A percentile compares a stretch with the other conserved stretches of the same genome.
These are phyloP conservation scores for Sinotaia quadrata DNA, from an alignment of 2,888 invertebrate genomes.

Conservation along the genomic window DNA sequence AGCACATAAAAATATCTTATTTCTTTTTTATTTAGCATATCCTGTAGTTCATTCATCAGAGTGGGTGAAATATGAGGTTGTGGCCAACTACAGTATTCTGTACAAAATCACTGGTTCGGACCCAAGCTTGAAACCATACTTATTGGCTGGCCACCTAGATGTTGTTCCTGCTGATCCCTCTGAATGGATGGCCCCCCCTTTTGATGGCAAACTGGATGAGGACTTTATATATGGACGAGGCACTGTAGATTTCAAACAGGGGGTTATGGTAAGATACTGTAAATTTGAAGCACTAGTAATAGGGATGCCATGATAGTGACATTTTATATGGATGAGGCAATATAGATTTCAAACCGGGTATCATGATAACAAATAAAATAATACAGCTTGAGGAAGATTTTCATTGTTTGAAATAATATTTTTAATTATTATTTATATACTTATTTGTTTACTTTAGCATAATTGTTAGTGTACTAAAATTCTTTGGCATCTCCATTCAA, in stretches of 20 bases:
- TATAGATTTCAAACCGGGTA: no score
- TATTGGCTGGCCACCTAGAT: constrained; percentile 75
- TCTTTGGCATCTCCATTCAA: no score
- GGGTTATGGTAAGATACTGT: constrained; percentile 71
- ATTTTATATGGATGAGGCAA: no score
- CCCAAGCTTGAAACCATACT: constrained; percentile 70
- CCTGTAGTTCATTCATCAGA: constrained; percentile 56
- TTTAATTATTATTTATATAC: no score
- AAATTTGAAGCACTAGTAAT: no score
- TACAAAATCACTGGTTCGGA: constrained; percentile 72
- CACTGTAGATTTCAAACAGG: constrained; percentile 74
- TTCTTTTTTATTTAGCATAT: constrained; percentile 50
- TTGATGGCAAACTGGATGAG: constrained; percentile 72
- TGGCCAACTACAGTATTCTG: constrained; percentile 72
- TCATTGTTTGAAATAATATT: no score
- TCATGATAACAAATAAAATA: no score
- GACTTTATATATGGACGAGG: constrained; percentile 75
- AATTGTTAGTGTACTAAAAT: no score
- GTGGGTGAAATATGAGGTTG: constrained; percentile 56
- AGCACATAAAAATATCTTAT: constrained; percentile 4
- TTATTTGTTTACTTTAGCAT: no score
- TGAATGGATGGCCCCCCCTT: constrained; percentile 71
- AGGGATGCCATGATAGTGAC: no score
- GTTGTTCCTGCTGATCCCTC: constrained; percentile 74
- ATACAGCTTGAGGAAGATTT: no score